Evolutionary conservation across 2,113 vertebrate genomes (phyloP).

Genomic region (Uria lomvia): DNA sequence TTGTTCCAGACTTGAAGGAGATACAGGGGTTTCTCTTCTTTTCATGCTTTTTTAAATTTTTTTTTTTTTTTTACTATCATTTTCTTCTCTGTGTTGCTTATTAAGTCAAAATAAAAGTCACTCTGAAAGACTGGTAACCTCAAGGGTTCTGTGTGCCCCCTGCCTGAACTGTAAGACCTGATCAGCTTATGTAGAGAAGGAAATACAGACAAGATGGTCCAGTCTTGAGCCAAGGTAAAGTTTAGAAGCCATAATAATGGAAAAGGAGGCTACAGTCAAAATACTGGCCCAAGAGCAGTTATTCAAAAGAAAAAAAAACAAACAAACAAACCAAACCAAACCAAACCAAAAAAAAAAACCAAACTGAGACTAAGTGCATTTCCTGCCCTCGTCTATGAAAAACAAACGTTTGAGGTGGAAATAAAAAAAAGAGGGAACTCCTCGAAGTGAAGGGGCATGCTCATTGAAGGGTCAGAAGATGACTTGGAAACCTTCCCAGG

Average conservation of each 20-base stretch:
- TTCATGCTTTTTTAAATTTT: not conserved
- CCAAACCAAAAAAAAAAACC: not conserved
- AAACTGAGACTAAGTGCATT: not conserved
- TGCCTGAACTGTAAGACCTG: not conserved
- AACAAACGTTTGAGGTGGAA: not conserved
- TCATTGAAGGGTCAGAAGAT: not conserved
- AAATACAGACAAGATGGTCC: not conserved
- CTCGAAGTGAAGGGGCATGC: not conserved
- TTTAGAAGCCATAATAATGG: not conserved
- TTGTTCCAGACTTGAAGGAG: constrained; percentile 43
- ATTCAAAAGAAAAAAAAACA: not conserved
- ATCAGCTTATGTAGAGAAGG: not conserved
- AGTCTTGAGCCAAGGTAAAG: not conserved
- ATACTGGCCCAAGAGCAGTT: not conserved
- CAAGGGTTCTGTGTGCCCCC: not conserved
- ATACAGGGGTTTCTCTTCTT: not conserved
- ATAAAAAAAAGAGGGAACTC: not conserved
- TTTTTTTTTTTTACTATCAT: not conserved
- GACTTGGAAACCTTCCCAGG: not conserved
- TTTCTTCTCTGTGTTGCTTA: not conserved
- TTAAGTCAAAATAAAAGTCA: not conserved
- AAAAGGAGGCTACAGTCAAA: not conserved
- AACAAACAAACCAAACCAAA: not conserved
- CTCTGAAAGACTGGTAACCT: not conserved
- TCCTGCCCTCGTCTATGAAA: not conserved